A percentile compares a stretch with the other conserved stretches of the same genome.
These are phyloP conservation scores for Platypus cylindrus DNA, from an alignment of 2,888 invertebrate genomes.

Conservation along the genomic window DNA sequence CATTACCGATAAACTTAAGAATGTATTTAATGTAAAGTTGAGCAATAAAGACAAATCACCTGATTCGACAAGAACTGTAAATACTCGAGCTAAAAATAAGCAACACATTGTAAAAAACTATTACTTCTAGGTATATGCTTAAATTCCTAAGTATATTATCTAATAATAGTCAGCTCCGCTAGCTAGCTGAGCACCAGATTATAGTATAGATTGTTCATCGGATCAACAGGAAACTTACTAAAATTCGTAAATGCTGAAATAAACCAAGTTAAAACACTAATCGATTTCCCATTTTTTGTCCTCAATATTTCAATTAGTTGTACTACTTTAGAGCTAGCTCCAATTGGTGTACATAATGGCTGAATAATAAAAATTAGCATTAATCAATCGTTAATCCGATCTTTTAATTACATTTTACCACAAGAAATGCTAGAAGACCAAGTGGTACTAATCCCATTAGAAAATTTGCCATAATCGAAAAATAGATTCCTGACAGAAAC, in stretches of 20 bases:
- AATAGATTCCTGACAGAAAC: constrained; percentile 35
- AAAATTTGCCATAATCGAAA: constrained; percentile 35
- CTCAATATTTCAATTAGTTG: constrained; percentile 62
- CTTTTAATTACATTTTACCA: constrained; percentile 40
- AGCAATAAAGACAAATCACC: constrained; percentile 56
- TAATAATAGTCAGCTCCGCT: no score
- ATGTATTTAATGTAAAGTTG: constrained; percentile 60
- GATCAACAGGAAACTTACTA: no score
- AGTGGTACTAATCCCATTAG: constrained; percentile 37
- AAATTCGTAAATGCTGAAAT: constrained; percentile 71
- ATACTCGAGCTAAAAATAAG: constrained; percentile 68
- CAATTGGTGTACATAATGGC: constrained; percentile 67
- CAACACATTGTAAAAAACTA: no score
- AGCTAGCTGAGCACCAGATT: constrained; percentile 2
- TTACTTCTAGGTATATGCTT: no score
- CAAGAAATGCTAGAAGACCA: constrained; percentile 44
- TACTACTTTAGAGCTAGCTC: constrained; percentile 69
- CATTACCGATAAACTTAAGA: constrained; percentile 58
- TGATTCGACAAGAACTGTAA: constrained; percentile 69
- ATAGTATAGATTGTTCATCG: no score
- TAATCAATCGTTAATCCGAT: not conserved
- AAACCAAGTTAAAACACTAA: constrained; percentile 69
- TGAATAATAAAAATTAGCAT: constrained; percentile 26
- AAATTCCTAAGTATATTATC: constrained; percentile 7
- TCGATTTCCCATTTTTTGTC: constrained; percentile 59